These are phyloP conservation scores for Drosophila parthenogenetica DNA, from an alignment of 2,888 invertebrate genomes.

Conservation along the genomic window DNA sequence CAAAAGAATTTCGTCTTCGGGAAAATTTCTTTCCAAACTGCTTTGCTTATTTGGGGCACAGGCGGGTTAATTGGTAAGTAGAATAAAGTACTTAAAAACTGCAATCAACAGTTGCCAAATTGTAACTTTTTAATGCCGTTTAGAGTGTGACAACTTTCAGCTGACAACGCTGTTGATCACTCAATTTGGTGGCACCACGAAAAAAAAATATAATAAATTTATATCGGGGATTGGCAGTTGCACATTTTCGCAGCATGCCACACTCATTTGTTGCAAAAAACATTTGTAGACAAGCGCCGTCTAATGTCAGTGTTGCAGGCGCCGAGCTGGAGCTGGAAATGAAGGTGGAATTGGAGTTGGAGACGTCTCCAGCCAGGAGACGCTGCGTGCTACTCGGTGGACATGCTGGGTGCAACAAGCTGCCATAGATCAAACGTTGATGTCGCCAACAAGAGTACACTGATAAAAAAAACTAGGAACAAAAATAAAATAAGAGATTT, in stretches of 20 bases:
- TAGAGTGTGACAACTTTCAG: slow-evolving; percentile 1
- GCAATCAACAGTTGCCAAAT: too few species aligned
- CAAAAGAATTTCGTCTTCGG: slow-evolving; percentile 4
- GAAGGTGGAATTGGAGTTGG: slow-evolving; percentile 19
- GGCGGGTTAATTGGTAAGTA: too few species aligned
- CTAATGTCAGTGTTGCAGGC: slow-evolving; percentile 53
- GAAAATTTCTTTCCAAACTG: background rate
- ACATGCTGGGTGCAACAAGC: slow-evolving; percentile 59
- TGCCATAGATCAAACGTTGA: slow-evolving; percentile 56
- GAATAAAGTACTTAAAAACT: too few species aligned
- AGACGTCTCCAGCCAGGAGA: slow-evolving; percentile 53
- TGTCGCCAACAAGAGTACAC: slow-evolving; percentile 24
- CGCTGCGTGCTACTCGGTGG: slow-evolving; percentile 49
- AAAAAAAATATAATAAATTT: slow-evolving; percentile 5
- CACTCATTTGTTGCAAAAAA: slow-evolving; percentile 48
- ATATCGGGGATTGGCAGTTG: slow-evolving; percentile 23
- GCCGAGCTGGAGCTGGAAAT: slow-evolving; percentile 11
- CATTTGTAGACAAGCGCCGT: slow-evolving; percentile 67
- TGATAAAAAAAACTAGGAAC: background rate
- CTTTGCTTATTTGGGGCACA: too few species aligned
- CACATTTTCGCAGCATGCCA: slow-evolving; percentile 39
- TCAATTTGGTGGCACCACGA: slow-evolving; percentile 41
- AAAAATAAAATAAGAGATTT: background rate
- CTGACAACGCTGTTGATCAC: slow-evolving; percentile 34
- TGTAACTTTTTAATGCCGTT: background rate